These are phyloP conservation scores for Sphaeridia pumilis DNA, from an alignment of 2,888 invertebrate species.

Conservation along the genomic window DNA sequence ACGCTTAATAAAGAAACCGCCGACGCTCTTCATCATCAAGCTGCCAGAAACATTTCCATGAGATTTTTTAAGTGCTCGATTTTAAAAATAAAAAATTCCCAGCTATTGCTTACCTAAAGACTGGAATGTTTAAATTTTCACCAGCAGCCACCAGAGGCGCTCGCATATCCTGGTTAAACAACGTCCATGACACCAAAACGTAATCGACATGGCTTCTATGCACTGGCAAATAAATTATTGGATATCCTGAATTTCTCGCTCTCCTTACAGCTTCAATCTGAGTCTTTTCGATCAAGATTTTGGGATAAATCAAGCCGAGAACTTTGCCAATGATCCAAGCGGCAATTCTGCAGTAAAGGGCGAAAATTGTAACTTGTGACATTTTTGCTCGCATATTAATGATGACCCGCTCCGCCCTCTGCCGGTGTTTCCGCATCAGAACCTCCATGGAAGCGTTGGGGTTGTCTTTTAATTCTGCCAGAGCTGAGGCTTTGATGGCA, in stretches of 20 bases:
- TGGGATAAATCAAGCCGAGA: slow-evolving; percentile 67
- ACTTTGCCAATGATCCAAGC: slow-evolving; percentile 79
- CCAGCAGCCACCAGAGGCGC: slow-evolving; percentile 90
- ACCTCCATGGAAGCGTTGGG: slow-evolving; percentile 42
- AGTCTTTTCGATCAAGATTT: slow-evolving; percentile 66
- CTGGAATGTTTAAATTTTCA: slow-evolving; percentile 84
- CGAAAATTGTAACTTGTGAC: slow-evolving; percentile 28
- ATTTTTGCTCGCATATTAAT: slow-evolving; percentile 61
- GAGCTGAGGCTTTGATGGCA: slow-evolving; percentile 59
- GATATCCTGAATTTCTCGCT: slow-evolving; percentile 55
- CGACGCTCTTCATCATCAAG: slow-evolving; percentile 71
- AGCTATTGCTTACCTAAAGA: slow-evolving; percentile 66
- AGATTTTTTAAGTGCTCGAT: too few species aligned
- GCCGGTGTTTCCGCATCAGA: slow-evolving; percentile 50
- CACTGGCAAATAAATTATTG: slow-evolving; percentile 66
- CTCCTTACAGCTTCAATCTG: slow-evolving; percentile 70
- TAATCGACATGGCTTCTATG: slow-evolving; percentile 94
- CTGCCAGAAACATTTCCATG: too few species aligned
- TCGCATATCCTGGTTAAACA: slow-evolving; percentile 69
- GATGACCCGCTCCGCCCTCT: slow-evolving; percentile 56
- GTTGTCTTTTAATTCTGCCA: slow-evolving; percentile 43
- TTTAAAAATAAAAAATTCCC: too few species aligned
- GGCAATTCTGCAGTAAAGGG: slow-evolving; percentile 59
- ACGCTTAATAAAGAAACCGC: slow-evolving; percentile 90
- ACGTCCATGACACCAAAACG: slow-evolving; percentile 78